Conservation (phyloP, 92 coral and sea anemone species). For the Actinostola sp. region DNA sequence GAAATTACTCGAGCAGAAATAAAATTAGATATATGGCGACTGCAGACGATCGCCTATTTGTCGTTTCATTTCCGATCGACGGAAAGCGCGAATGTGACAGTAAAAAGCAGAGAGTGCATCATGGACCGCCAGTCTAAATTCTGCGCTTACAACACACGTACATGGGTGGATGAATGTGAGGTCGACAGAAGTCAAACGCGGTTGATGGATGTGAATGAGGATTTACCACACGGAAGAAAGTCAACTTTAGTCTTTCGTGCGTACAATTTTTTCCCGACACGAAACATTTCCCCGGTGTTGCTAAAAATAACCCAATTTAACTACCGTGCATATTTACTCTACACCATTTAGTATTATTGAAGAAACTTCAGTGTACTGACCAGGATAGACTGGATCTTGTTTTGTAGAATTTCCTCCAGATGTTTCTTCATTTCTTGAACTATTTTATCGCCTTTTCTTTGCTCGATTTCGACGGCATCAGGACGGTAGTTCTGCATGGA, state of each 20-base stretch:
- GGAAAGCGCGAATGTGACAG: neutral
- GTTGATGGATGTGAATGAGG: conserved; percentile 29
- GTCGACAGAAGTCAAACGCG: conserved; percentile 42
- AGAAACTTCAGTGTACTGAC: conserved; percentile 38
- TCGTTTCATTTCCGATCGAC: neutral
- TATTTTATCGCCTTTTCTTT: conserved; percentile 59
- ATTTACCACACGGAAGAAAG: conserved; percentile 27
- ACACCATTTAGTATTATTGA: conserved; percentile 38
- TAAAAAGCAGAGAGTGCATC: neutral
- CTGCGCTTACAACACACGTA: conserved; percentile 25
- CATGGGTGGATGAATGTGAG: conserved; percentile 29
- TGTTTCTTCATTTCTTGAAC: conserved; percentile 52
- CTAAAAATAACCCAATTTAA: conserved; percentile 43
- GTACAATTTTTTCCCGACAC: neutral
- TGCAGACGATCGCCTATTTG: neutral
- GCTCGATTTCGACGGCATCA: neutral
- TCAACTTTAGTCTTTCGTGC: conserved; percentile 28
- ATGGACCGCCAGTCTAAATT: conserved; percentile 7
- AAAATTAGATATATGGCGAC: conserved; percentile 15
- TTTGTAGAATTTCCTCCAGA: conserved; percentile 51
- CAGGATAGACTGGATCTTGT: conserved; percentile 74
- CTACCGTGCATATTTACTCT: conserved; percentile 54
- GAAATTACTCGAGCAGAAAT: conserved; percentile 21
- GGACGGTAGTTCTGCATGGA: conserved; percentile 51
- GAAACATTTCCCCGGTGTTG: neutral